Percentiles rank a stretch among this genome's conserved stretches.
These are phyloP conservation scores for Sphyrna mokarran DNA, from an alignment of 2,113 vertebrate species.

Conservation along the genomic window DNA sequence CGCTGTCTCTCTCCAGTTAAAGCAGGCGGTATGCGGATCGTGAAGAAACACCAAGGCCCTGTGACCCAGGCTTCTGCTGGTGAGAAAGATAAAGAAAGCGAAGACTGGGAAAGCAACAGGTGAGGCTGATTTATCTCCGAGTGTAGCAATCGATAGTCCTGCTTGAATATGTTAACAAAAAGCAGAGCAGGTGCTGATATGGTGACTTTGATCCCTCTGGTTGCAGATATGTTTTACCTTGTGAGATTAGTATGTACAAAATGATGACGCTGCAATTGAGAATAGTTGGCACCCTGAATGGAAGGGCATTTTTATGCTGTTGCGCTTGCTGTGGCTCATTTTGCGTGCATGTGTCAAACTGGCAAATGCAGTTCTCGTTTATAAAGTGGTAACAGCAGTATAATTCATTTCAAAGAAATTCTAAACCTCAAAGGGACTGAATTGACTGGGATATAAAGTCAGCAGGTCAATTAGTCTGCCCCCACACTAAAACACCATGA, in stretches of 20 bases:
- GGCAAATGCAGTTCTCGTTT: not conserved
- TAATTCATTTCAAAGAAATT: not conserved
- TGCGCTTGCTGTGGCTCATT: too few relatives aligned
- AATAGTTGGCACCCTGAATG: not conserved
- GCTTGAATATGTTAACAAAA: not conserved
- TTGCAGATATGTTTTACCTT: not conserved
- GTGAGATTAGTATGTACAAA: not conserved
- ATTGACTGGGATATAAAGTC: not conserved
- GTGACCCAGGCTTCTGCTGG: slow-evolving; percentile 58
- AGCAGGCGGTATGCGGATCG: slow-evolving; percentile 93
- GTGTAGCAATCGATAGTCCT: not conserved
- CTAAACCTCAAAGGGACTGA: not conserved
- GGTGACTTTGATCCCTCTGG: not conserved
- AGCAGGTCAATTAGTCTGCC: not conserved
- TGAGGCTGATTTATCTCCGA: slow-evolving; percentile 48
- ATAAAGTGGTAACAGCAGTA: not conserved
- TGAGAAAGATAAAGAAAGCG: slow-evolving; percentile 73
- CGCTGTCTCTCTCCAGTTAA: slow-evolving; percentile 67
- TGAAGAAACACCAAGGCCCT: slow-evolving; percentile 82
- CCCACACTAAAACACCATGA: not conserved
- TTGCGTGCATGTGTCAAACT: too few relatives aligned
- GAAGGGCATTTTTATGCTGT: not conserved
- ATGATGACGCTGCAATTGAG: not conserved
- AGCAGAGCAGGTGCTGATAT: not conserved
- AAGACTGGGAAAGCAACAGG: slow-evolving; percentile 84